These are phyloP conservation scores for Porphyrio hochstetteri DNA, from an alignment of 2,113 vertebrate species.

Conservation along the genomic window DNA sequence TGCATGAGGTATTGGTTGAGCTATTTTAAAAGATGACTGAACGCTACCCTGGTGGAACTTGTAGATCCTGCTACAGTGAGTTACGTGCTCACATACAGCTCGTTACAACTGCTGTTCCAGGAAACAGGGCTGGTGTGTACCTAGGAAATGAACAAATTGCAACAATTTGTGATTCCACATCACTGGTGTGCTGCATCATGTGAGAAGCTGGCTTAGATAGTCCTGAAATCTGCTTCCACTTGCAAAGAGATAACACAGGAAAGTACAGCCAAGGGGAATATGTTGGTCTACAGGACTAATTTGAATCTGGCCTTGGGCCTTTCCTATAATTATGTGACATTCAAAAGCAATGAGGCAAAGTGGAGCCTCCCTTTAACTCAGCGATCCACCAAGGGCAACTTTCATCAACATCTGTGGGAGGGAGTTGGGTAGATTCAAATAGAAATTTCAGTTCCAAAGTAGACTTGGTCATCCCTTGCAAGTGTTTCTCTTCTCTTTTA, in stretches of 20 bases:
- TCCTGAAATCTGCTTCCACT: conserved; percentile 48
- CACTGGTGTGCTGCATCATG: conserved; percentile 20
- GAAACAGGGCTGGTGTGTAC: conserved; percentile 3
- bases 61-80: neutral
- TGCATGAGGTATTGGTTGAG: neutral
- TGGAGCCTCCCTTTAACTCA: neutral
- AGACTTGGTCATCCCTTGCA: neutral
- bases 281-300: neutral
- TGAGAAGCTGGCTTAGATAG: conserved; percentile 41
- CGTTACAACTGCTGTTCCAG: conserved; percentile 34
- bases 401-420: neutral
- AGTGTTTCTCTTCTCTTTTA: neutral
- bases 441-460: neutral
- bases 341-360: conserved; percentile 9
- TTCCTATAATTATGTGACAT: conserved; percentile 14
- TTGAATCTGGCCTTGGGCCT: conserved; percentile 12
- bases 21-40: conserved; percentile 56
- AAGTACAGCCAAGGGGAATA: conserved; percentile 55
- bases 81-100: neutral
- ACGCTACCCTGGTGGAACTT: neutral
- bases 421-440: neutral
- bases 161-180: conserved; percentile 34
- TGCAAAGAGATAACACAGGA: conserved; percentile 37
- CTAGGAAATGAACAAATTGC: conserved; percentile 40
- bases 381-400: neutral